Percentiles rank a stretch among this genome's conserved stretches.
Conservation (phyloP, 2,888 invertebrate genomes). For the Eueremaeus valkanovi region DNA sequence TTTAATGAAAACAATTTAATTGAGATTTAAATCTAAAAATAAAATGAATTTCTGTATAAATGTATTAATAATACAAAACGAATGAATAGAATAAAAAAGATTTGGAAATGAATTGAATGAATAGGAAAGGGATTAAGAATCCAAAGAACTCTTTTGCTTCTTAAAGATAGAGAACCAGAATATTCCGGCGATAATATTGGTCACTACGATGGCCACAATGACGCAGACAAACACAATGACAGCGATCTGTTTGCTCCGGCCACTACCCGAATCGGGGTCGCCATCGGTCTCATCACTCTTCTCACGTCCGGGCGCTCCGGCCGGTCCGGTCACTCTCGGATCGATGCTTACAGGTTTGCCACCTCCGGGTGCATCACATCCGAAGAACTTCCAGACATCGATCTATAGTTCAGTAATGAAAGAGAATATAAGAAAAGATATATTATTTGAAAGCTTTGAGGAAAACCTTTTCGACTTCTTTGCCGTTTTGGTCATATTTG, state of each 20-base stretch:
- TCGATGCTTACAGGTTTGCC: no score
- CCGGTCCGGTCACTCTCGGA: background rate
- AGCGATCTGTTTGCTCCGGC: background rate
- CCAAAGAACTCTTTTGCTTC: background rate
- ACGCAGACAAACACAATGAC: background rate
- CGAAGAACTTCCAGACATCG: slow-evolving; percentile 14
- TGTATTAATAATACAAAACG: no score
- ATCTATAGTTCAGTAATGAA: background rate
- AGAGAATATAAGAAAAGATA: background rate
- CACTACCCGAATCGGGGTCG: background rate
- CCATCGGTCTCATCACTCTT: background rate
- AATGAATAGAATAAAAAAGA: no score
- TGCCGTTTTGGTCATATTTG: background rate
- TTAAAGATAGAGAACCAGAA: background rate
- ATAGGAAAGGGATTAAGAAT: no score
- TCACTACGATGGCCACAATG: background rate
- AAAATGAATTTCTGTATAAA: no score
- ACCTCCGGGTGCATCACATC: no score
- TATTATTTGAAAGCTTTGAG: background rate
- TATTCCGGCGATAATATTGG: background rate
- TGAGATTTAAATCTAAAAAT: no score
- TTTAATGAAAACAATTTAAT: no score
- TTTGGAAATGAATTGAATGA: no score
- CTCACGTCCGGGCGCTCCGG: background rate
- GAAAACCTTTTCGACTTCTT: background rate